Evolutionary conservation across 1,140 invertebrate species (phyloP), one percentile per base, ranked within the genome.

Genomic region (Zaprionus davidi): DNA sequence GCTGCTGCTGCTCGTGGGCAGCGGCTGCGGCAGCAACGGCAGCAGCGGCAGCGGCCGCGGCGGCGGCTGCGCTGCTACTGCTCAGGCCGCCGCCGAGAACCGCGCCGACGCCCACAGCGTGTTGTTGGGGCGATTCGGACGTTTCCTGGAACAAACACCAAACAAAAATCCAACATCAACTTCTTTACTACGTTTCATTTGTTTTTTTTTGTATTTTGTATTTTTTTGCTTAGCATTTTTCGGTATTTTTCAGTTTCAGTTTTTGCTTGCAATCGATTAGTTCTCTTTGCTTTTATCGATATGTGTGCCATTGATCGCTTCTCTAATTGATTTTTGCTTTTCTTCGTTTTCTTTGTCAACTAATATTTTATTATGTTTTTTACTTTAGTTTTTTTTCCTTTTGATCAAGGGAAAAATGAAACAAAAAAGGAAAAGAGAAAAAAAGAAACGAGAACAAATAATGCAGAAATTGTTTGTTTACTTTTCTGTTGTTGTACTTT

Each of bases 61-160:
- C 71, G 17, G 80, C 84, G 56, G 84, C 85, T 31, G 84, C 78
- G 71, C 78, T 72, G 57, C 82, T 72, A 67, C 81, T 75, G 78
- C 79, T 74, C 51, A 71, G 73, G 87, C 80, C 82, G 76, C 81
- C 92, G 79, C 93, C 90, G 90, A 92, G 93, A 87, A 93, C 93
- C 69, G 78, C 63, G 69, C 93, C 94, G 92, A 93, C 93, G 93
- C 84, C 81, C 65, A 79, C 75, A 70, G 82, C 87, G 73, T 94
- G 94, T 93, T 88, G 84, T 82, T 88, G 84, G 74, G 94, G 94
- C 93, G 95, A 95, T 94, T 95, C 95, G 94, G 96, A 96, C 93
- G 95, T 94, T 95, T 97, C 96, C 96, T 97, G 96, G 96, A 97
- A 97, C 96, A 97, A 88, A 97, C 96, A 97, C 96, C 95, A 96